Evolutionary conservation across 1,140 invertebrate genomes (phyloP), one percentile per base, ranked within the genome.

Genomic region (Pygmarrhopalites habei): DNA sequence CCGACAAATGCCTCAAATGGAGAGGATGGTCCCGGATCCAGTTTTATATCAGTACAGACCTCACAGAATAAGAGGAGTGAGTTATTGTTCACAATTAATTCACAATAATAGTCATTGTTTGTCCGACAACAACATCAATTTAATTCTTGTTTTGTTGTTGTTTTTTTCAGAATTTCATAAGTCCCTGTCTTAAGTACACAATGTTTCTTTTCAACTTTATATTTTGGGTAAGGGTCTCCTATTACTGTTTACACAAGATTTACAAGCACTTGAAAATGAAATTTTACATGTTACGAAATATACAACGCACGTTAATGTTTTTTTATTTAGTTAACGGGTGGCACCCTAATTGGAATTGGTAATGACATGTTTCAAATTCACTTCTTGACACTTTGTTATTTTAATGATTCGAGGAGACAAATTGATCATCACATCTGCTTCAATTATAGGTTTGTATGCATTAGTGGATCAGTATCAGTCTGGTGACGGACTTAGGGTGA

Each of bases 171-270:
- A 85, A 83, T 2, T 89, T 89, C 75, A 88, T 91, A 58, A 92
- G 88, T 73, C 86, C 89, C n/a, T 92, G 89, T 76, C 87, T 92
- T 10, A 95, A 95, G 77, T 95, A 93, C 74, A 86, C 92, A 81
- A 91, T 95, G 75, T 94, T 95, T 78, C 80, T 92, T 74, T 81
- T 93, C 61, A 95, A 95, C 79, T 92, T 95, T 76, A 79, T 92
- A 66, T 92, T 93, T 77, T 94, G 90, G 91, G 89, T 90, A 77
- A 51, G 21, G 5, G 39, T 19, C 12, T 35, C 4, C 17, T 43
- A 29, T 4, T 47, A 21, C 19, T 2, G 10, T 35, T 47, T 60
- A 10, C 35, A 19, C n/a, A 15, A 7, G 28, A 32, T 56, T 53
- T 5, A 25, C 41, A 26, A 52, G 41, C 21, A 23, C 29, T 2